Conservation (phyloP, 2,797 vertebrate genomes). For the Synaphobranchus kaupii region DNA sequence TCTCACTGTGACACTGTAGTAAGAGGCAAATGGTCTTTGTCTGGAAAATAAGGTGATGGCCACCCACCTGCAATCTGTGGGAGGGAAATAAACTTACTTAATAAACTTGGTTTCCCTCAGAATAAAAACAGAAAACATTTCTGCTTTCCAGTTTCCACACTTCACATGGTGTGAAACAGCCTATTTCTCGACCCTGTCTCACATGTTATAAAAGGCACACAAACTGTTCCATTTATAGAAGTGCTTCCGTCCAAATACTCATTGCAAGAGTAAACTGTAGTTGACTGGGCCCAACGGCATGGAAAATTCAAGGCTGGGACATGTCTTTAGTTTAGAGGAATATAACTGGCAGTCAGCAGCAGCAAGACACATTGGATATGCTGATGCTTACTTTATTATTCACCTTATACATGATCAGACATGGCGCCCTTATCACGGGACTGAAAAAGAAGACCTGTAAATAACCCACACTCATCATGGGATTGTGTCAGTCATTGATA, state of each 20-base stretch:
- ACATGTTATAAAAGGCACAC: background rate
- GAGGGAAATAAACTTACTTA: background rate
- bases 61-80: background rate
- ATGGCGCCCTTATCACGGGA: background rate
- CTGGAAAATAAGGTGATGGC: background rate
- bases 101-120: background rate
- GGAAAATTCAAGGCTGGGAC: background rate
- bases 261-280: background rate
- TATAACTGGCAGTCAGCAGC: background rate
- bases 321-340: background rate
- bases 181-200: background rate
- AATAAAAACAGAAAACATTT: constrained; percentile 10
- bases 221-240: background rate
- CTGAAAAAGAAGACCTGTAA: background rate
- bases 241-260: background rate
- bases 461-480: background rate
- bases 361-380: background rate
- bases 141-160: constrained; percentile 29
- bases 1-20: background rate
- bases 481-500: background rate
- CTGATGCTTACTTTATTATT: background rate
- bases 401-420: background rate
- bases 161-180: background rate
- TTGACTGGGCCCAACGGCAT: background rate
- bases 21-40: background rate